phyloP scores from a whole-genome alignment of 92 coral and sea anemone genomes.

The Parazoanthus swiftii region DNA sequence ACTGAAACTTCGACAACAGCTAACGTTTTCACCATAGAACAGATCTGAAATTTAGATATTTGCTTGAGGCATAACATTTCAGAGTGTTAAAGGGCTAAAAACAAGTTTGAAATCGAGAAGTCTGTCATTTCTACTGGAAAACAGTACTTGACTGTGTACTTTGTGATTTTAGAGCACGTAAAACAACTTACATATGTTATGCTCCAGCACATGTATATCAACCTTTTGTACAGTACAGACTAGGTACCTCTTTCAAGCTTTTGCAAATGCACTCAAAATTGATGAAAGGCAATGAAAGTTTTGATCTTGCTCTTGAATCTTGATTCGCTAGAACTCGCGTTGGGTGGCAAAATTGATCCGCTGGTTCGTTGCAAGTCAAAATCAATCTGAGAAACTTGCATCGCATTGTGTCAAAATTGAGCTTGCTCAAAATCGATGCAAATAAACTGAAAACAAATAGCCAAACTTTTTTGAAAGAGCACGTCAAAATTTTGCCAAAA shows the following conservation, averaged over 20 bases:
- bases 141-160: not conserved
- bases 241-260: not conserved
- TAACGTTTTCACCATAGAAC: too few species aligned
- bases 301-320: not conserved
- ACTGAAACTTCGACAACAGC: too few species aligned
- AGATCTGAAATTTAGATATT: too few species aligned
- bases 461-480: not conserved
- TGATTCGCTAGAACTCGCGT: not conserved
- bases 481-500: not conserved
- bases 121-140: not conserved
- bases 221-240: not conserved
- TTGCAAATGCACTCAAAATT: not conserved
- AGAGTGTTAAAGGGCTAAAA: not conserved
- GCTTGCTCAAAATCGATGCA: too few species aligned
- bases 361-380: too few species aligned
- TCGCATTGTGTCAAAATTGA: too few species aligned
- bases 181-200: too few species aligned
- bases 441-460: too few species aligned
- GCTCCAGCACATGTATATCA: too few species aligned
- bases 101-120: not conserved
- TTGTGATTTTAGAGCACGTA: not conserved
- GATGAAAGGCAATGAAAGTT: not conserved
- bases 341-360: not conserved
- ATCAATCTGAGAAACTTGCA: too few species aligned
- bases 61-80: too few species aligned